Base-by-base conservation (phyloP, 1,140 invertebrate genomes). In the Stegodyphus mimosarum region DNA sequence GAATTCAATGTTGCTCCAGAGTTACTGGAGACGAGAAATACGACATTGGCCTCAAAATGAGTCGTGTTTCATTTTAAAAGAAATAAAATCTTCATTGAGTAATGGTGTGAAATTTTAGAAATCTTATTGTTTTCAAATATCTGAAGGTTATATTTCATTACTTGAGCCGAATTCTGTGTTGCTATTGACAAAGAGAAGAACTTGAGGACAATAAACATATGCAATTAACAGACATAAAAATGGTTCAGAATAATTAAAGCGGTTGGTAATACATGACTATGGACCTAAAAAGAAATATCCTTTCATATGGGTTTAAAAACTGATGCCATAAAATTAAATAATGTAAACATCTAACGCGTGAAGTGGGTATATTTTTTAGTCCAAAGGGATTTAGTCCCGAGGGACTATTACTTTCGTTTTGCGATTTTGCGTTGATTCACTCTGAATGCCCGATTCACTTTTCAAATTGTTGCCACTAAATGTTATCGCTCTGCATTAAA, bases 61-160 rank as follows among this genome's bases (percentile, higher is more conserved):
- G 52, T n/a, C 18, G 70, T 18, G 6, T 51, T 17, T 72, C 15
- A 72, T 51, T 50, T 49, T 5, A 15, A 50, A 9, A 72, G 52
- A 72, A 72, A 51, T 51, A 69, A 48, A 69, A 18, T 33, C 18
- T 17, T 17, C 18, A 69, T 72, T 72, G 49, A 51, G 70, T 10
- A 72, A 51, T 51, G n/a, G 1, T 3, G 70, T 2, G 10, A 72
- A 51, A 72, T 51, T 72, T 18, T 51, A 17, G 15, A 72, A 72
- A 51, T 52, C 70, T 33, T 33, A 72, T 72, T 72, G 70, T 72
- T 49, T 72, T 17, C 48, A 50, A 9, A 51, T 6, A 7, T 72
- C 52, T 72, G 70, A 72, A 72, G 70, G 70, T 72, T 72, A 51
- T 52, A 72, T 72, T 72, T 72, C 49, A 50, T 72, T 72, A n/a